Evolutionary conservation across 2,113 vertebrate species (phyloP).

Genomic region (Mus musculus): GRCm39 chr6:139710001-139710500

Average conservation of each 20-base stretch:
- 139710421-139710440: conserved; percentile 42
- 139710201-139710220: background rate
- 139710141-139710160: background rate
- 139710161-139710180: conserved; percentile 28
- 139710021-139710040: conserved; percentile 11
- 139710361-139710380: conserved; percentile 4
- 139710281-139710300: background rate
- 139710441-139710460: background rate
- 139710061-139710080: background rate
- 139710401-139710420: conserved; percentile 42
- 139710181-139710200: background rate
- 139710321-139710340: conserved; percentile 50
- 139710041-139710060: background rate
- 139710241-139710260: conserved; percentile 1
- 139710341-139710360: conserved; percentile 15
- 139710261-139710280: conserved; percentile 13
- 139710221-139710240: background rate
- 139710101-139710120: background rate
- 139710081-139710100: conserved; percentile 15
- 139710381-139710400: conserved; percentile 41
- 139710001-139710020: background rate
- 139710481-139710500: no score
- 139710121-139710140: background rate
- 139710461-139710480: background rate
- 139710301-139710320: background rate